phyloP scores from a whole-genome alignment of 2,797 vertebrate species.

The Thripadectes ignobilis region DNA sequence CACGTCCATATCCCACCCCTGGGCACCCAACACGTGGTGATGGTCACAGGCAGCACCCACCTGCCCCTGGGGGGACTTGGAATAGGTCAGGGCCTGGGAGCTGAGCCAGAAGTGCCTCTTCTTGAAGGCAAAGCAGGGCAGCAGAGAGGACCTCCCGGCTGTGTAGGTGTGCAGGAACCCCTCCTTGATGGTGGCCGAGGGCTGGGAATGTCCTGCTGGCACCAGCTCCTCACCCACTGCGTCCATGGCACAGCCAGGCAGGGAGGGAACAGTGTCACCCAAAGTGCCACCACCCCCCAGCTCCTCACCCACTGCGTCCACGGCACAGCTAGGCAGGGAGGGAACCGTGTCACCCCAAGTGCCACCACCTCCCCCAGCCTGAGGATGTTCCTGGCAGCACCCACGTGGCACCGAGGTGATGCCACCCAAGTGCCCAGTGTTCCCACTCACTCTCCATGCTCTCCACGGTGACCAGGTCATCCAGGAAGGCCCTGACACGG shows the following conservation, averaged over 20 bases:
- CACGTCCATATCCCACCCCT: fast-evolving
- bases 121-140: conserved; percentile 89
- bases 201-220: conserved; percentile 71
- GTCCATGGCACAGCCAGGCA: fast-evolving
- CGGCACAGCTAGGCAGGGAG: not conserved
- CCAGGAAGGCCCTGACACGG: conserved; percentile 86
- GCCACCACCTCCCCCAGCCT: not conserved
- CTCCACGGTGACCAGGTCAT: conserved; percentile 85
- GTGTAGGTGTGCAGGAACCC: conserved; percentile 87
- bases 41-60: conserved; percentile 59
- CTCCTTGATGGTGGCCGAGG: conserved; percentile 85
- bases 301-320: conserved; percentile 61
- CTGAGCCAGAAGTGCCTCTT: conserved; percentile 93
- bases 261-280: not conserved
- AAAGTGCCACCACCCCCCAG: not conserved
- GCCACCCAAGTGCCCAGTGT: not conserved
- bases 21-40: fast-evolving
- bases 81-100: conserved; percentile 83
- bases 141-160: conserved; percentile 77
- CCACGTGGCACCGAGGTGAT: not conserved
- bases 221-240: conserved; percentile 67
- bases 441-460: conserved; percentile 68
- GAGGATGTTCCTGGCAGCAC: not conserved
- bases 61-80: conserved; percentile 87
- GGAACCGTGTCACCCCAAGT: not conserved